Evolutionary conservation across 2,888 invertebrate species (phyloP).

Genomic region (Tenthredo mesomela): DNA sequence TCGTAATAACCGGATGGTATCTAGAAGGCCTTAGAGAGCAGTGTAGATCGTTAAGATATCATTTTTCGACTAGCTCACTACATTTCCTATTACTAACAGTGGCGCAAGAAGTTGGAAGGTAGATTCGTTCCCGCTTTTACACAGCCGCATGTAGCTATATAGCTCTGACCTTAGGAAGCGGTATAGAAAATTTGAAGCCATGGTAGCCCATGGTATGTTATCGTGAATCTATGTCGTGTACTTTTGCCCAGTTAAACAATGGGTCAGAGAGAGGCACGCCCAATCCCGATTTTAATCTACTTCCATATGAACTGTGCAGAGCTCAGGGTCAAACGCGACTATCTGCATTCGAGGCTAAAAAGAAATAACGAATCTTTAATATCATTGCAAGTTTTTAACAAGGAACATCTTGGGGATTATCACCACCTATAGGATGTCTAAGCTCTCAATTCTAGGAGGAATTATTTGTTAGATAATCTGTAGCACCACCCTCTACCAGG

Average conservation of each 20-base stretch:
- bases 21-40: constrained; percentile 3
- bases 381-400: neutral
- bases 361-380: neutral
- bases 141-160: neutral
- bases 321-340: neutral
- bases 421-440: constrained; percentile 11
- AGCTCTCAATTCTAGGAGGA: constrained; percentile 15
- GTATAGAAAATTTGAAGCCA: neutral
- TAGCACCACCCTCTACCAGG: neutral
- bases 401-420: constrained; percentile 48
- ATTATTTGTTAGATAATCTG: constrained; percentile 42
- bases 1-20: constrained; percentile 68
- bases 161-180: neutral
- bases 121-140: neutral
- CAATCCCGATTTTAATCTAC: constrained; percentile 14
- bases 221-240: constrained; percentile 62
- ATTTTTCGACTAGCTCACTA: constrained; percentile 39
- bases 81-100: constrained; percentile 6
- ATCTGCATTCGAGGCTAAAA: neutral
- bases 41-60: constrained; percentile 55
- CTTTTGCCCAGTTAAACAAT: constrained; percentile 62
- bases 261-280: constrained; percentile 52
- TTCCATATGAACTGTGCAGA: neutral
- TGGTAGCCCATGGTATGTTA: constrained; percentile 59
- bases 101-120: constrained; percentile 6